Base-by-base conservation (phyloP, 2,888 invertebrate genomes). In the Pocota personata region DNA sequence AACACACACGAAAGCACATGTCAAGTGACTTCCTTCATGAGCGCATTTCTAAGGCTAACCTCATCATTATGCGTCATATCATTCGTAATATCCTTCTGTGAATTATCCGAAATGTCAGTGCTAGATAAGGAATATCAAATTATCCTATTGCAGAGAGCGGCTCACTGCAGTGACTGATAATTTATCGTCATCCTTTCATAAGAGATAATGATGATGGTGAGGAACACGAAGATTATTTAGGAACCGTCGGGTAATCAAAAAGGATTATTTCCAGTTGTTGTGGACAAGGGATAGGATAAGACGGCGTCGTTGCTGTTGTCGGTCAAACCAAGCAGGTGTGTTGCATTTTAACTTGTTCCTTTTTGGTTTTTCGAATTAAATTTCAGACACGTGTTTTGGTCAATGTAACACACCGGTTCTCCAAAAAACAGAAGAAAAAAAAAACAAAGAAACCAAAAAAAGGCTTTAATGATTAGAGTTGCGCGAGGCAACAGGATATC, bases 291-390 rank as follows among this genome's bases (percentile, higher is more conserved):
- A 19, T 16, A 55, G 16, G 67, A 58, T 27, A 57, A 57, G 6
- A 32, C 10, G 37, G 2, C 1, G 19, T 30, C 46, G 14, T 21
- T 24, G 19, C 16, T n/a, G 37, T 48, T 37, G 35, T 58, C 30
- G 64, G 37, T 46, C 66, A 50, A 21, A 58, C 10, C 24, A 24
- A 80, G 84, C 84, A 84, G 84, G 80, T 84, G 84, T 75, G 58
- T 80, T 84, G 80, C 66, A 84, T 84, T 75, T 84, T 57, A 84
- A 84, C 80, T 84, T 66, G 75, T 84, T 84, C 58, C 48, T 48
- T 37, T 55, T 7, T 37, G 35, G 46, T 32, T 35, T 57, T 37
- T 71, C 58, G 60, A 84, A 76, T 84, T 71, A 66, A 80, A 80
- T 84, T 84, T 84, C 64, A 71, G 84, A 84, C 80, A 80, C 84